Base-by-base conservation (phyloP, 2,797 vertebrate genomes). In the Sebastes steindachneri region DNA sequence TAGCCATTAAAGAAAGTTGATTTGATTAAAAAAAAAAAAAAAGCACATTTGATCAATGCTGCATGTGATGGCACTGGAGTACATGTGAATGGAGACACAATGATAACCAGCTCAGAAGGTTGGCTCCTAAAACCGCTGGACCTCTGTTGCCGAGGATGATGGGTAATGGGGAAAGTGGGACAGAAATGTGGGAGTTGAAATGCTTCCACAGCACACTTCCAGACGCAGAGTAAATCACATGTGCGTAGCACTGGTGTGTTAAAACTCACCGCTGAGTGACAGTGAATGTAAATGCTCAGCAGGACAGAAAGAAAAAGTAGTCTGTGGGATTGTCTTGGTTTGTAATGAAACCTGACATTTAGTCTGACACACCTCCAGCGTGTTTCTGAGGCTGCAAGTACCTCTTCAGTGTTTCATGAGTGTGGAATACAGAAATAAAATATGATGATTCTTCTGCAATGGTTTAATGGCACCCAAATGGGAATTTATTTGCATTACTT, bases 1-100 rank as follows among this genome's bases (percentile, higher is more conserved):
- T 51, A n/a, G 48, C 19, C 15, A 48, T 48, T 17, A 48, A 48
- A 1, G 15, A 48, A 45, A 45, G 41, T 17, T 45, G 15, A 48
- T 7, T 48, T 19, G 6, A 48, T 48, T 48, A 7, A 3, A 17
- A 45, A 45, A 45, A 45, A 41, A 45, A 17, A 37, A 37, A 37
- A 93, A 95, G 95, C 96, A 95, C 95, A 94, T 96, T 96, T 96
- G 95, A 96, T 95, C 92, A 53, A 95, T 91, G 86, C 91, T 96
- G 96, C 95, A 96, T 96, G 95, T 91, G 89, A 94, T 88, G 83
- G 84, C 82, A 84, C 89, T 86, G 79, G 72, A 79, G 68, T 75
- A 73, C 71, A 87, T 82, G 83, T 81, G 83, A 89, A 82, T 77
- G 79, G 68, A 88, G 79, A 88, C 68, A 88, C 84, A 68, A 10